Conservation (phyloP, 2,888 invertebrate genomes). For the Ennomos quercinarius region DNA sequence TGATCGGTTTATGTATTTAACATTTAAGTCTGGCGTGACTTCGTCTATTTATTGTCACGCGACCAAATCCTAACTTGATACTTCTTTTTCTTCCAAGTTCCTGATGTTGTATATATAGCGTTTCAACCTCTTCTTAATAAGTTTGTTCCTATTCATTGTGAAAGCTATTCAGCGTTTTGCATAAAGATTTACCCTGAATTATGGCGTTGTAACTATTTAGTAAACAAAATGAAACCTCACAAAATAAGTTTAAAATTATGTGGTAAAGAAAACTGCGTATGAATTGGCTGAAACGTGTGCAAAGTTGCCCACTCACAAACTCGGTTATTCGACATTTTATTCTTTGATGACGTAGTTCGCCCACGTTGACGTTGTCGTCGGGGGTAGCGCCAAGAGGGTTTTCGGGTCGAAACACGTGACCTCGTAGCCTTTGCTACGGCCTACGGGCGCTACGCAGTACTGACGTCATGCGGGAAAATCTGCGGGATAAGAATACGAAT, state of each 20-base stretch:
- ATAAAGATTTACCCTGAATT: slow-evolving; percentile 1
- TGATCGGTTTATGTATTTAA: slow-evolving; percentile 23
- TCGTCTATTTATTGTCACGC: slow-evolving; percentile 14
- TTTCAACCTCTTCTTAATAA: slow-evolving; percentile 6
- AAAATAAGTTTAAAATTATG: slow-evolving; percentile 44
- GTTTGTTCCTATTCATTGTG: slow-evolving; percentile 3
- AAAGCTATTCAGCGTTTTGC: slow-evolving; percentile 2
- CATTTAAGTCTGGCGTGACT: slow-evolving; percentile 25
- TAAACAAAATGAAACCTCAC: slow-evolving; percentile 44
- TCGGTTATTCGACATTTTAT: slow-evolving; percentile 44
- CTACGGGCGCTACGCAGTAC: slow-evolving; percentile 45
- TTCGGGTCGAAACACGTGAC: slow-evolving; percentile 56
- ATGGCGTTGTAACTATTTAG: slow-evolving; percentile 6
- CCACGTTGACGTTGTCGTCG: slow-evolving; percentile 39
- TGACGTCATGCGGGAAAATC: slow-evolving; percentile 70
- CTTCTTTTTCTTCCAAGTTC: neutral
- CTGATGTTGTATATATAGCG: slow-evolving; percentile 7
- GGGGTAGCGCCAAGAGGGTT: slow-evolving; percentile 35
- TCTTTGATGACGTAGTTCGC: slow-evolving; percentile 47
- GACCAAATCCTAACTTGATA: neutral
- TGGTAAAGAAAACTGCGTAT: slow-evolving; percentile 44
- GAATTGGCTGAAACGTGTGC: slow-evolving; percentile 35
- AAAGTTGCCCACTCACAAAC: slow-evolving; percentile 43
- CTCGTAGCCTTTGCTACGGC: slow-evolving; percentile 43
- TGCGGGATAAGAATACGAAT: slow-evolving; percentile 42